A percentile compares a stretch with the other conserved stretches of the same genome.
Evolutionary conservation across 2,797 vertebrate genomes (phyloP).

Genomic region (Gallinago solitaria): DNA sequence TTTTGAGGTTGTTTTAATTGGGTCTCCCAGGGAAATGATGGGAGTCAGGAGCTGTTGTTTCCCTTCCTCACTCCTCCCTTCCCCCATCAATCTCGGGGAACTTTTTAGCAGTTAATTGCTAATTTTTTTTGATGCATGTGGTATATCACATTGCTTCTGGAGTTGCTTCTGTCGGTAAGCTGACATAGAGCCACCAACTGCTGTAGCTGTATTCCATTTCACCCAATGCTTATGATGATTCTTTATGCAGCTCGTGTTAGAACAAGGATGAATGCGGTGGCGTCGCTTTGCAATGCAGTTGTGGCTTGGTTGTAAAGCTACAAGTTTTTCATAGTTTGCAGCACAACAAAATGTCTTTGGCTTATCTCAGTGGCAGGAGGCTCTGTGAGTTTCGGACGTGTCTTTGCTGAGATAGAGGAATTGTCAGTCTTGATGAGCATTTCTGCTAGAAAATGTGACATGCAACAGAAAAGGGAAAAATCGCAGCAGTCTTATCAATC

Average conservation of each 20-base stretch:
- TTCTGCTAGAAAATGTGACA: rapidly evolving
- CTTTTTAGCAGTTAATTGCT: not conserved
- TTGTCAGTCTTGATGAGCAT: not conserved
- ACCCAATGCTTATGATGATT: not conserved
- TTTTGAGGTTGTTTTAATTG: not conserved
- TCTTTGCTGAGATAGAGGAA: not conserved
- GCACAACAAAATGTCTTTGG: too few relatives aligned
- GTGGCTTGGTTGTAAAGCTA: not conserved
- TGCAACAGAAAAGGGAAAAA: too few relatives aligned
- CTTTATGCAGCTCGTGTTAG: not conserved
- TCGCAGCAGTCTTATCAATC: rapidly evolving
- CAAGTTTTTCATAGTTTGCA: not conserved
- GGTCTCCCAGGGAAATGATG: not conserved
- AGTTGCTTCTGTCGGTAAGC: not conserved
- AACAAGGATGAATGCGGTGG: not conserved
- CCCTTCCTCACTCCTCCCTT: not conserved
- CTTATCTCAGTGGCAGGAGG: not conserved
- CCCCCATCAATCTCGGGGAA: not conserved
- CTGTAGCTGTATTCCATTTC: not conserved
- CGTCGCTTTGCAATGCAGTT: not conserved
- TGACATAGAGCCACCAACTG: not conserved
- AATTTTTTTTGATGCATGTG: not conserved
- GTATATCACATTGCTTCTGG: not conserved
- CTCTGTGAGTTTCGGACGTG: not conserved
- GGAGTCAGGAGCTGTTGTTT: not conserved